Conservation (phyloP, 2,888 invertebrate genomes). For the Apotomis turbidana region DNA sequence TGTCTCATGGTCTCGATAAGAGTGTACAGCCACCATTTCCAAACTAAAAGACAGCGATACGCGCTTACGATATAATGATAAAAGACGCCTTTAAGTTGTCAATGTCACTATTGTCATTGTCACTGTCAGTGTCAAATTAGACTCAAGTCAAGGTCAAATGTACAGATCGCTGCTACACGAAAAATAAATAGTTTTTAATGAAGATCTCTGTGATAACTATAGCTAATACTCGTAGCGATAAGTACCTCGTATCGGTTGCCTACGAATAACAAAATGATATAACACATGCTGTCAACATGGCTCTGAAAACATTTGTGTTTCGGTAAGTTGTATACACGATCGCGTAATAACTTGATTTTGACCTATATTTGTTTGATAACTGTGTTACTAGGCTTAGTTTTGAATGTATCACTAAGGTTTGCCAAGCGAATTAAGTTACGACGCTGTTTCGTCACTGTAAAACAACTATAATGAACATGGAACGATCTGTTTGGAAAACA, state of each 20-base stretch:
- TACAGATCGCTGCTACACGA: not conserved
- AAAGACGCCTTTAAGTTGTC: slow-evolving; percentile 5
- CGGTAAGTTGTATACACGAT: slow-evolving; percentile 25
- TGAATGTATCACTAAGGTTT: not conserved
- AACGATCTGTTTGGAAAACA: not conserved
- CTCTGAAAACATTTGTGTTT: slow-evolving; percentile 33
- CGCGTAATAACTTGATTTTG: slow-evolving; percentile 14
- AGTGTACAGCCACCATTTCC: no score
- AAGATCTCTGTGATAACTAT: slow-evolving; percentile 24
- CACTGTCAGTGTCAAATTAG: slow-evolving; percentile 10
- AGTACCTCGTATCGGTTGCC: slow-evolving; percentile 11
- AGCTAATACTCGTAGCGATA: slow-evolving; percentile 26
- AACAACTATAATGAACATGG: not conserved
- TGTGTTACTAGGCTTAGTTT: not conserved
- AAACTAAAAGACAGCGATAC: not conserved
- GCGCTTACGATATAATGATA: not conserved
- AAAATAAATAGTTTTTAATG: slow-evolving; percentile 20
- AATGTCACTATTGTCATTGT: not conserved
- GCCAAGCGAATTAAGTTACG: not conserved
- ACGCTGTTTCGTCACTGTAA: not conserved
- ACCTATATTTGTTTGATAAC: not conserved
- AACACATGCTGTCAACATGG: slow-evolving; percentile 31
- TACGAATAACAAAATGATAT: slow-evolving; percentile 22
- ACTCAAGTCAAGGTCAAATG: slow-evolving; percentile 31
- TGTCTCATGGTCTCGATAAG: no score